A percentile compares a stretch with the other conserved stretches of the same genome.
phyloP scores from a whole-genome alignment of 2,113 vertebrate species.

The Melanostigma gelatinosum region DNA sequence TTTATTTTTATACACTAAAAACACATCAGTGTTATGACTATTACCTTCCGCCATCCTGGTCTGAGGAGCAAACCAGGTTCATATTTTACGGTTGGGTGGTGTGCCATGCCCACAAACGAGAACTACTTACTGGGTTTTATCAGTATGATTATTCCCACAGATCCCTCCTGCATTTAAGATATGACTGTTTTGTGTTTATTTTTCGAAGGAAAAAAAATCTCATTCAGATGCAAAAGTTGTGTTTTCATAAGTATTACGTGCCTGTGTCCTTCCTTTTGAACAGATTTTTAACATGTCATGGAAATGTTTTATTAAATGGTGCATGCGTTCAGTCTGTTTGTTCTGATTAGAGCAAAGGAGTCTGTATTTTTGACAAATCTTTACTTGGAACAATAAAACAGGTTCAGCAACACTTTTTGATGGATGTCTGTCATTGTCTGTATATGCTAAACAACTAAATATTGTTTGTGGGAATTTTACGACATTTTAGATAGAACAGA shows the following conservation, averaged over 20 bases:
- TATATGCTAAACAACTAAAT: background rate
- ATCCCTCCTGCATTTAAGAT: slow-evolving; percentile 33
- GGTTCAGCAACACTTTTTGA: slow-evolving; percentile 48
- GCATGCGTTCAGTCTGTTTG: slow-evolving; percentile 73
- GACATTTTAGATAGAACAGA: background rate
- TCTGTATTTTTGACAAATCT: slow-evolving; percentile 75
- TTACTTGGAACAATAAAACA: slow-evolving; percentile 74
- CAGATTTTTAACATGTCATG: slow-evolving; percentile 74
- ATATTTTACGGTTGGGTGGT: slow-evolving; percentile 52
- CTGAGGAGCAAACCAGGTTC: slow-evolving; percentile 20
- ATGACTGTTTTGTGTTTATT: slow-evolving; percentile 56
- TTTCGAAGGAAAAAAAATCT: slow-evolving; percentile 29
- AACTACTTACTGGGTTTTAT: slow-evolving; percentile 79
- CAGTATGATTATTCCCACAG: slow-evolving; percentile 68
- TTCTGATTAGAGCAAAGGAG: slow-evolving; percentile 64
- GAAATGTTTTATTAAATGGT: slow-evolving; percentile 76
- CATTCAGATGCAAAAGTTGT: slow-evolving; percentile 51
- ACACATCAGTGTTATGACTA: slow-evolving; percentile 48
- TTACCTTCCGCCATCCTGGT: slow-evolving; percentile 41
- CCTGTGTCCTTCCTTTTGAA: slow-evolving; percentile 62
- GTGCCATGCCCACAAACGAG: slow-evolving; percentile 42
- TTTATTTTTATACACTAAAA: slow-evolving; percentile 71
- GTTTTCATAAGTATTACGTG: slow-evolving; percentile 64
- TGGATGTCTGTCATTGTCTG: background rate
- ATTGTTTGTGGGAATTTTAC: background rate